Conservation (phyloP, 2,888 invertebrate species). For the Xiphydria camelus region DNA sequence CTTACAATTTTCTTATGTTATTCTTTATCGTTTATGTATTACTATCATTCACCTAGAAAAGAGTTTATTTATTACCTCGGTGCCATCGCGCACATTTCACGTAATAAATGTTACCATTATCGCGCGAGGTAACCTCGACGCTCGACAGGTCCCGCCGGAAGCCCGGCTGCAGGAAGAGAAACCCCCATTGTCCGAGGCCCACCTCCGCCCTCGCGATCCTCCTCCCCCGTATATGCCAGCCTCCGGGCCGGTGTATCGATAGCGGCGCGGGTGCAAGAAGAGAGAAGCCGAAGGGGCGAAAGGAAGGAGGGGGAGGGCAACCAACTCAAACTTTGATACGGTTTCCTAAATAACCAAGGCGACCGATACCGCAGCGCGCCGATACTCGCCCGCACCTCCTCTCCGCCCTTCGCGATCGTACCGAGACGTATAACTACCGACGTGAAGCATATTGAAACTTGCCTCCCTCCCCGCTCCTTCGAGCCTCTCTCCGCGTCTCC, state of each 20-base stretch:
- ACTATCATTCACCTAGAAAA: too few relatives aligned
- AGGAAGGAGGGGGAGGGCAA: constrained; percentile 29
- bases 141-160: too few relatives aligned
- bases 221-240: constrained; percentile 5
- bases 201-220: neutral
- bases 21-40: too few relatives aligned
- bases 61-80: too few relatives aligned
- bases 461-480: neutral
- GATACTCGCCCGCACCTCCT: constrained; percentile 25
- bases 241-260: constrained; percentile 20
- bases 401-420: constrained; percentile 34
- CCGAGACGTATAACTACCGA: constrained; percentile 47
- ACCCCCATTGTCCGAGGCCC: constrained; percentile 40
- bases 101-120: too few relatives aligned
- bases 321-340: constrained; percentile 53
- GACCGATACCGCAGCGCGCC: constrained; percentile 47
- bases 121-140: too few relatives aligned
- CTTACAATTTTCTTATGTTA: too few relatives aligned
- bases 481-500: neutral
- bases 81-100: too few relatives aligned
- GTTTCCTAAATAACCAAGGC: constrained; percentile 55
- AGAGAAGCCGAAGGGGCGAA: constrained; percentile 1
- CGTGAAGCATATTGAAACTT: constrained; percentile 48
- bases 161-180: too few relatives aligned
- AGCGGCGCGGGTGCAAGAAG: too few relatives aligned